These are phyloP conservation scores for Paramacrobiotus metropolitanus DNA, from an alignment of 1,140 invertebrate genomes.

Conservation along the genomic window DNA sequence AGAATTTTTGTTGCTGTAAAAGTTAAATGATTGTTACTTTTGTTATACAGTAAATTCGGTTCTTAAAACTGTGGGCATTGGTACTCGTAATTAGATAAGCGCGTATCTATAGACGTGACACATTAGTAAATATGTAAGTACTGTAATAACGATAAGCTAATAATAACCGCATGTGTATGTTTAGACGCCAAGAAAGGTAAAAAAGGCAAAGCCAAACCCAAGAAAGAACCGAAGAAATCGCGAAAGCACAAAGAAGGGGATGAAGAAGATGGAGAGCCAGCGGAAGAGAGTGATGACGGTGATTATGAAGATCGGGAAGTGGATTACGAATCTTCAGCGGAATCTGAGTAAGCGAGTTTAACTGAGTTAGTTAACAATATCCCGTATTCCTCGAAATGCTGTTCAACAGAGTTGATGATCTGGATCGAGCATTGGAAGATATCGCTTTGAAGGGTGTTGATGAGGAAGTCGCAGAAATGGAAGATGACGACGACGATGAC, in stretches of 20 bases:
- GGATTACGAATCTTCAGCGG: constrained; percentile 28
- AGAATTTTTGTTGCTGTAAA: too few relatives aligned
- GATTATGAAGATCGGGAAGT: constrained; percentile 75
- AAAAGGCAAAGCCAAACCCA: constrained; percentile 14
- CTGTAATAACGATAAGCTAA: too few relatives aligned
- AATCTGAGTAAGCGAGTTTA: constrained; percentile 14
- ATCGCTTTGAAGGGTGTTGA: constrained; percentile 69
- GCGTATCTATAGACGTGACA: constrained; percentile 9
- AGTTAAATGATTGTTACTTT: too few relatives aligned
- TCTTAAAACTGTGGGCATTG: too few relatives aligned
- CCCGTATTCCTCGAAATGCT: neutral
- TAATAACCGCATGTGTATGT: too few relatives aligned
- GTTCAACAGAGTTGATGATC: constrained; percentile 51
- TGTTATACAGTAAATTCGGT: too few relatives aligned
- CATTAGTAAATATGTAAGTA: constrained; percentile 15
- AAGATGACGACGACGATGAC: constrained; percentile 24
- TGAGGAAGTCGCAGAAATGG: constrained; percentile 42
- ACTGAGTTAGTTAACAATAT: neutral
- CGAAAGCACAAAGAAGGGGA: constrained; percentile 50
- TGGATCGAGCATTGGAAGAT: constrained; percentile 60
- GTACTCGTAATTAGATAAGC: too few relatives aligned
- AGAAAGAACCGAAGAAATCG: constrained; percentile 26
- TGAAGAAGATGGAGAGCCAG: constrained; percentile 48
- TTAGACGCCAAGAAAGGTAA: constrained; percentile 12
- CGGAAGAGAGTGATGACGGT: constrained; percentile 86